Evolutionary conservation across 2,888 invertebrate genomes (phyloP).

Genomic region (Pimpla rufipes): DNA sequence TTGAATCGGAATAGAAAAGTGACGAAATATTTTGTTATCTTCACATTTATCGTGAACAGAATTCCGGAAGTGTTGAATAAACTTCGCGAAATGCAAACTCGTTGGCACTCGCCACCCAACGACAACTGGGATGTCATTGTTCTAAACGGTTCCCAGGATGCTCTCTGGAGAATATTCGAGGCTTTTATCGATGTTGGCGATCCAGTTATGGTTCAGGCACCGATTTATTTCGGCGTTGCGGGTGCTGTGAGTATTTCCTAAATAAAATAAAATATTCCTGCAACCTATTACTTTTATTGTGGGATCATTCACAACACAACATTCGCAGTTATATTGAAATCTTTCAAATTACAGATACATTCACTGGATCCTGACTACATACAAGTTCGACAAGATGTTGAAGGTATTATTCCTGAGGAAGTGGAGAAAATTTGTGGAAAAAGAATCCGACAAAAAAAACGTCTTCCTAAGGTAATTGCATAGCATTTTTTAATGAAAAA

Average conservation of each 20-base stretch:
- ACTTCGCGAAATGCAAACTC: constrained; percentile 22
- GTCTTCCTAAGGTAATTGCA: constrained; percentile 84
- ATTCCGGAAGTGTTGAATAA: constrained; percentile 14
- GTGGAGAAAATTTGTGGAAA: constrained; percentile 87
- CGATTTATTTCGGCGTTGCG: constrained; percentile 89
- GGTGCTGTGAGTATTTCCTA: constrained; percentile 76
- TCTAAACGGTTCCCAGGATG: constrained; percentile 91
- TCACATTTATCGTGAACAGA: background rate
- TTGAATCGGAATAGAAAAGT: background rate
- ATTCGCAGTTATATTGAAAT: background rate
- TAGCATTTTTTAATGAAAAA: background rate
- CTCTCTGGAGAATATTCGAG: constrained; percentile 89
- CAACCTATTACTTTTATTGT: background rate
- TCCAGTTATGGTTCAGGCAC: constrained; percentile 89
- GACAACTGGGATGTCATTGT: constrained; percentile 76
- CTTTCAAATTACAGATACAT: constrained; percentile 87
- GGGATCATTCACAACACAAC: too few species aligned
- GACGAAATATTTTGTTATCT: background rate
- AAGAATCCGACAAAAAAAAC: constrained; percentile 81
- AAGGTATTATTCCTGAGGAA: constrained; percentile 89
- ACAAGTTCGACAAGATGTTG: constrained; percentile 89
- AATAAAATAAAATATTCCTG: background rate
- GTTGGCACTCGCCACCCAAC: constrained; percentile 39
- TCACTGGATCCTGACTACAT: constrained; percentile 89
- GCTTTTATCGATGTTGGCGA: constrained; percentile 89